These are phyloP conservation scores for Mirza zaza DNA, from an alignment of 2,113 vertebrate species.

Conservation along the genomic window DNA sequence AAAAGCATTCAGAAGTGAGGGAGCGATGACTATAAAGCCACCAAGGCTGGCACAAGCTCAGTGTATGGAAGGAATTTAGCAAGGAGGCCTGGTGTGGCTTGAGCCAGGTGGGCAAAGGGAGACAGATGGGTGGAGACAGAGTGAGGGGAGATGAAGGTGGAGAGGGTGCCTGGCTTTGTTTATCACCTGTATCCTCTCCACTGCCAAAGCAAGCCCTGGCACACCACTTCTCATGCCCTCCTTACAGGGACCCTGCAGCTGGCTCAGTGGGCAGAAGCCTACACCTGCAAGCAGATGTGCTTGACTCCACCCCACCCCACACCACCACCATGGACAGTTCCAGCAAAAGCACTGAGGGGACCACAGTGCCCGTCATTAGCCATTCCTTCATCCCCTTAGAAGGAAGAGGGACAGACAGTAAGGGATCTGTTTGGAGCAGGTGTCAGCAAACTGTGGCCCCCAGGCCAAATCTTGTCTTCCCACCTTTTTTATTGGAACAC, in stretches of 20 bases:
- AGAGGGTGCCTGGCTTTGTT: neutral
- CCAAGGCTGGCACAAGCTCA: rapidly evolving
- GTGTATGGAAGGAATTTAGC: too few relatives aligned
- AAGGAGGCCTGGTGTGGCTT: neutral
- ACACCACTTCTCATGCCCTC: neutral
- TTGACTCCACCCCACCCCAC: too few relatives aligned
- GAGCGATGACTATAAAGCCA: too few relatives aligned
- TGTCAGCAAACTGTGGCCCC: neutral
- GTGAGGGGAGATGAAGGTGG: rapidly evolving
- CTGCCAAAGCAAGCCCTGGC: too few relatives aligned
- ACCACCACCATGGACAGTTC: neutral
- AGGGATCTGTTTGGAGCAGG: neutral
- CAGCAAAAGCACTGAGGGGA: rapidly evolving
- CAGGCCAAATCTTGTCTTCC: neutral
- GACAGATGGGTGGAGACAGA: too few relatives aligned
- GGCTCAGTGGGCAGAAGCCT: neutral
- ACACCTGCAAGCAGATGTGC: neutral
- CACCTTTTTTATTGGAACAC: neutral
- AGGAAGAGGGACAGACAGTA: neutral
- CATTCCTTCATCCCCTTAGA: neutral
- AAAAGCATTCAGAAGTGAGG: neutral
- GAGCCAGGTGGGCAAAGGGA: neutral
- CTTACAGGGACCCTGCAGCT: too few relatives aligned
- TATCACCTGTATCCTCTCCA: rapidly evolving
- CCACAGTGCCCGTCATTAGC: rapidly evolving